Evolutionary conservation across 2,113 vertebrate genomes (phyloP).

Genomic region (Delphinapterus leucas): DNA sequence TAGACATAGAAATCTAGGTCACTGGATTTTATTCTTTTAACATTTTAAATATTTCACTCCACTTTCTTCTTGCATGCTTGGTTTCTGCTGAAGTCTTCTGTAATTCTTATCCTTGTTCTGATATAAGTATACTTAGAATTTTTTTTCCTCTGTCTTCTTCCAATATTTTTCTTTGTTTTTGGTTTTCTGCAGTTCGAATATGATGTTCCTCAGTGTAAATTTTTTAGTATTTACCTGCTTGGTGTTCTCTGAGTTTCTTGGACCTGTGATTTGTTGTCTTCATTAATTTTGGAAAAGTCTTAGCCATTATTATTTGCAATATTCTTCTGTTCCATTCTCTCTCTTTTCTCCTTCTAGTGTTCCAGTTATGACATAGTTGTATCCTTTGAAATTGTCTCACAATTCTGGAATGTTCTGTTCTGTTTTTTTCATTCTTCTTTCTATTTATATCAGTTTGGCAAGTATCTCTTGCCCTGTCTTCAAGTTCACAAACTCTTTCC

Average conservation of each 20-base stretch:
- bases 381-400: background rate
- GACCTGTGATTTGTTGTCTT: background rate
- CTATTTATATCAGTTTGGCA: background rate
- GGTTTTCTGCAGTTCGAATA: background rate
- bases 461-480: background rate
- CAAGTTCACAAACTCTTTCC: background rate
- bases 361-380: background rate
- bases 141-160: background rate
- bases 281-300: conserved; percentile 21
- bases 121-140: background rate
- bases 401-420: background rate
- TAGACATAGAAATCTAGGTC: background rate
- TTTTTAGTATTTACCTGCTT: background rate
- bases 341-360: background rate
- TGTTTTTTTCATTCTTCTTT: background rate
- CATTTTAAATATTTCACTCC: conserved; percentile 4
- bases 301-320: background rate
- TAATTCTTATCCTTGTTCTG: background rate
- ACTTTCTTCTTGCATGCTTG: background rate
- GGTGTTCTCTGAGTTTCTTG: background rate
- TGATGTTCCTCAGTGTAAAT: background rate
- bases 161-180: background rate
- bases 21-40: background rate
- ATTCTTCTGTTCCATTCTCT: background rate
- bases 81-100: background rate